Evolutionary conservation across 2,113 vertebrate species (phyloP).

Genomic region (Emydocephalus ijimae): DNA sequence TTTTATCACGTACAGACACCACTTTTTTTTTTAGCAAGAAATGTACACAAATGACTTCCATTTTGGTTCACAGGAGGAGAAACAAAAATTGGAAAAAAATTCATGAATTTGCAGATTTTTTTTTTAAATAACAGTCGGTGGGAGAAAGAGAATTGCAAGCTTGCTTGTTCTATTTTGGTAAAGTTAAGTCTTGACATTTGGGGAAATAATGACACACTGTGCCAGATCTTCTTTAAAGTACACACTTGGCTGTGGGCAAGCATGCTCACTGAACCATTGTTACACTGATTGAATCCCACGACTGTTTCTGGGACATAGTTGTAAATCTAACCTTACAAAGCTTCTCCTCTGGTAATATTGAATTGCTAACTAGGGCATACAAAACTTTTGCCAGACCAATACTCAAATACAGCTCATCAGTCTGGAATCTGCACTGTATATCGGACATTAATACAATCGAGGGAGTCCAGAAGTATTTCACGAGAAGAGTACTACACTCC

Average conservation of each 20-base stretch:
- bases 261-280: too few species aligned
- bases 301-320: too few species aligned
- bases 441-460: too few species aligned
- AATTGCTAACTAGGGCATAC: too few species aligned
- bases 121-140: slow-evolving; percentile 56
- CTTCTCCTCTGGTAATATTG: too few species aligned
- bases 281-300: too few species aligned
- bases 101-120: slow-evolving; percentile 67
- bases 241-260: background rate
- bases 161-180: background rate
- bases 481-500: too few species aligned
- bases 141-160: background rate
- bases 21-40: slow-evolving; percentile 62
- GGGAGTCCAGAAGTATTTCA: too few species aligned
- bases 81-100: slow-evolving; percentile 51
- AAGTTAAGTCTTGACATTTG: accelerated
- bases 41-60: slow-evolving; percentile 63
- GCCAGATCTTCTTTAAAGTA: background rate
- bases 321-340: too few species aligned
- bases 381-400: too few species aligned
- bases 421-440: too few species aligned
- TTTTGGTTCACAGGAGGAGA: slow-evolving; percentile 49
- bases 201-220: background rate
- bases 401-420: too few species aligned
- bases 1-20: slow-evolving; percentile 68